Evolutionary conservation across 2,113 vertebrate genomes (phyloP), one percentile per base, ranked within the genome.

Genomic region (Ammospiza nelsoni): DNA sequence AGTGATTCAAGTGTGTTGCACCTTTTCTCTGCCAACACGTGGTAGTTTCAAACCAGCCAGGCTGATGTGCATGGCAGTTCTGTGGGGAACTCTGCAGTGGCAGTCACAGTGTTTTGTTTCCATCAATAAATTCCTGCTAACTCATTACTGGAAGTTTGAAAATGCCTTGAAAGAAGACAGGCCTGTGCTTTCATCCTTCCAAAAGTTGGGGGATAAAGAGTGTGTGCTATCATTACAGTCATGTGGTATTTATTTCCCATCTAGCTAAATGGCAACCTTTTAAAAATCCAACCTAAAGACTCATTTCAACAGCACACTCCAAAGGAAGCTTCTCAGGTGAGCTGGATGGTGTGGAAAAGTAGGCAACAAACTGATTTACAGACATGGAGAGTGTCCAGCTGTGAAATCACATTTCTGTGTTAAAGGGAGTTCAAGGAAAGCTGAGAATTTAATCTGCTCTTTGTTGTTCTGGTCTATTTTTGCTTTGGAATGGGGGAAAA

Each of bases 391-490:
- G 15, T 1, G 2, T 31, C 31, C 89, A 83, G 63, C 28, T 83
- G 55, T 5, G 3, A 88, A 94, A 54, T 8, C 22, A 75, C 8
- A n/a, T 21, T 57, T 78, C 41, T 75, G 24, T 37, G 28, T 44
- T 94, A 35, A 72, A 31, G 11, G 12, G 29, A 54, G 74, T 72
- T 86, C 35, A 81, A 35, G 35, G 49, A 54, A 86, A 87, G 37
- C 37, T 87, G 28, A 68, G 61, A 59, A 41, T 80, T 92, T 66
- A 39, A 75, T 52, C 52, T 67, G 35, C 31, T 92, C 19, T 73
- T 89, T 77, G 43, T 76, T 44, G 31, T 74, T 86, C 58, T 79
- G 27, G 27, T 85, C 69, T 95, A 69, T 89, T 89, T 92, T 95
- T 85, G 39, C 80, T 73, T 61, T 54, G 67, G 52, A 82, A 94